A percentile compares a stretch with the other conserved stretches of the same genome.
phyloP scores from a whole-genome alignment of 1,140 invertebrate genomes.

The Zaprionus tsacasi region DNA sequence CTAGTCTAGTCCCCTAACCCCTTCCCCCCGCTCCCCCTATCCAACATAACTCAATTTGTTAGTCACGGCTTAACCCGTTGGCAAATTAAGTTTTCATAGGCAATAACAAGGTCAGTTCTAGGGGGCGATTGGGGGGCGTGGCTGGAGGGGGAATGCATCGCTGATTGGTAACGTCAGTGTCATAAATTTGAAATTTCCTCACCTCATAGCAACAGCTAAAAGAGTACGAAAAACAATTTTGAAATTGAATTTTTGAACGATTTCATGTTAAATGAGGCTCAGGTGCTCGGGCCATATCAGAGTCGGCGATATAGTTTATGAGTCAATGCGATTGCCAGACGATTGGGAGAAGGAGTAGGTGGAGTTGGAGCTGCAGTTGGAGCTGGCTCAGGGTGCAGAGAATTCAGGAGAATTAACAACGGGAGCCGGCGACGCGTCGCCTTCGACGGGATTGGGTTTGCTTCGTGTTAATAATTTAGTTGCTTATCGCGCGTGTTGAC shows the following conservation, averaged over 20 bases:
- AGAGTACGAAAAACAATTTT: constrained; percentile 41
- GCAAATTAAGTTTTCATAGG: constrained; percentile 77
- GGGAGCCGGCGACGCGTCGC: constrained; percentile 38
- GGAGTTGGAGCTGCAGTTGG: constrained; percentile 4
- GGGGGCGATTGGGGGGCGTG: background rate
- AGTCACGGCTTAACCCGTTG: constrained; percentile 16
- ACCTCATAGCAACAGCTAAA: constrained; percentile 23
- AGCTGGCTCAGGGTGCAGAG: constrained; percentile 41
- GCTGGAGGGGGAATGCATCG: constrained; percentile 4
- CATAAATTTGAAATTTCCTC: constrained; percentile 65
- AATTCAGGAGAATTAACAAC: constrained; percentile 66
- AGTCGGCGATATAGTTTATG: constrained; percentile 71
- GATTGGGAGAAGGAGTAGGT: constrained; percentile 2
- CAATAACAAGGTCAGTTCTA: constrained; percentile 34
- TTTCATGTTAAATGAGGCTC: constrained; percentile 54
- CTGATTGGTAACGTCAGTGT: constrained; percentile 62
- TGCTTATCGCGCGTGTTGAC: constrained; percentile 78
- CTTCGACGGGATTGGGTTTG: constrained; percentile 12
- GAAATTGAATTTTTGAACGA: constrained; percentile 72
- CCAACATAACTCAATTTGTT: constrained; percentile 63
- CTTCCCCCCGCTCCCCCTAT: background rate
- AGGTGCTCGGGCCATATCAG: constrained; percentile 55
- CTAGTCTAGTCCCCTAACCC: background rate
- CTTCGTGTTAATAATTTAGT: constrained; percentile 82
- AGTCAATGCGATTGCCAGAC: constrained; percentile 44